These are phyloP conservation scores for Yponomeuta plumbellus DNA, from an alignment of 2,888 invertebrate genomes.

Conservation along the genomic window DNA sequence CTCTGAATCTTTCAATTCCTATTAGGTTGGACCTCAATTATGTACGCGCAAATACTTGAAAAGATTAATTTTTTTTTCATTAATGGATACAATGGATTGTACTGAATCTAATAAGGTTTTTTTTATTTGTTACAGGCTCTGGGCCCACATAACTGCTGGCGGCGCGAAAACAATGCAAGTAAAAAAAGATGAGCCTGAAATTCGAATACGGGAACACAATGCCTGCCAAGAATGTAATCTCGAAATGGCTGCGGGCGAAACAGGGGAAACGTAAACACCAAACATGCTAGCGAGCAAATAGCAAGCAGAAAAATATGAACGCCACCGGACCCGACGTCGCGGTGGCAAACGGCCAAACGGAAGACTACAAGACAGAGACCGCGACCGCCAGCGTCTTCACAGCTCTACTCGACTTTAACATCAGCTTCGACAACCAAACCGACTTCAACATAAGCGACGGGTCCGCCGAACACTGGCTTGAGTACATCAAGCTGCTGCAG, in stretches of 20 bases:
- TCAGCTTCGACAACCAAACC: constrained; percentile 48
- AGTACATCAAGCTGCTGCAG: constrained; percentile 68
- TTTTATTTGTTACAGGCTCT: constrained; percentile 13
- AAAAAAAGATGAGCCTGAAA: constrained; percentile 60
- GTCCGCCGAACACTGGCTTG: constrained; percentile 56
- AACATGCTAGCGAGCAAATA: constrained; percentile 64
- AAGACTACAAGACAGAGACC: constrained; percentile 50
- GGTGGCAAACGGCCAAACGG: constrained; percentile 66
- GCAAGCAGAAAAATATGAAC: constrained; percentile 66
- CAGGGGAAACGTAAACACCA: constrained; percentile 68
- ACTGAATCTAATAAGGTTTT: not conserved
- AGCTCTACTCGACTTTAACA: constrained; percentile 50
- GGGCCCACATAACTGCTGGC: constrained; percentile 19
- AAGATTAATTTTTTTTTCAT: not conserved
- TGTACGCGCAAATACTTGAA: not conserved
- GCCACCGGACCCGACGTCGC: constrained; percentile 54
- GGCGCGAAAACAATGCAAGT: constrained; percentile 51
- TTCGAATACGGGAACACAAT: constrained; percentile 58
- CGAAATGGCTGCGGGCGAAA: constrained; percentile 68
- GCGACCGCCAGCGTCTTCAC: constrained; percentile 44
- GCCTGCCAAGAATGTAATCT: constrained; percentile 71
- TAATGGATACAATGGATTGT: not conserved
- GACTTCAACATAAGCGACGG: constrained; percentile 46
- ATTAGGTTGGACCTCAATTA: not conserved
- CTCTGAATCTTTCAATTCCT: not conserved